phyloP scores from a whole-genome alignment of 2,888 invertebrate genomes.

The Calliopum simillimum region DNA sequence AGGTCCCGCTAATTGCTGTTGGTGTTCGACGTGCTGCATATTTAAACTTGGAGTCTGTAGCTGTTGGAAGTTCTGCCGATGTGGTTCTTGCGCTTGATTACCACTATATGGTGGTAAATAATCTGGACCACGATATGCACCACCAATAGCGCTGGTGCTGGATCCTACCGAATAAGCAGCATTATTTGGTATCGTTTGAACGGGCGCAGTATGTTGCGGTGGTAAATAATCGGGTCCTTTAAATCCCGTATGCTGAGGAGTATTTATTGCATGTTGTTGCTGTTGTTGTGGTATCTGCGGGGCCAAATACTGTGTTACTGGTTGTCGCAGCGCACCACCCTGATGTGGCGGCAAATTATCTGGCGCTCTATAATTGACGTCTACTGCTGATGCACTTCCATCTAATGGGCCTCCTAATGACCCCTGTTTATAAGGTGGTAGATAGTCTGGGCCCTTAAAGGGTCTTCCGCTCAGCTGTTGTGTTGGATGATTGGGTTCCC shows the following conservation, averaged over 20 bases:
- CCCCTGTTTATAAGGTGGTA: background rate
- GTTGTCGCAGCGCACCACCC: too few relatives aligned
- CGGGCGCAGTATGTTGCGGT: background rate
- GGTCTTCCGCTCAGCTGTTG: background rate
- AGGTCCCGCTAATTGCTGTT: background rate
- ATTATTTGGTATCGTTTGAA: too few relatives aligned
- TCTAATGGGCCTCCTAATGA: background rate
- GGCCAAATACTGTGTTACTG: background rate
- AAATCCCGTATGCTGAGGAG: background rate
- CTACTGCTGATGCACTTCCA: background rate
- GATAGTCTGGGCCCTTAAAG: background rate
- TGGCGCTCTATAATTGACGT: background rate
- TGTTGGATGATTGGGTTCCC: background rate
- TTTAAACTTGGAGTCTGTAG: background rate
- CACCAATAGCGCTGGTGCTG: background rate
- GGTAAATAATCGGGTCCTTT: constrained; percentile 26
- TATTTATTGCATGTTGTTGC: constrained; percentile 2
- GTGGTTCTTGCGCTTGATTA: constrained; percentile 30
- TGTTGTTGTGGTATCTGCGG: constrained; percentile 21
- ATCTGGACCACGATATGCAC: constrained; percentile 36
- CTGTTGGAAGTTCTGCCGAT: constrained; percentile 8
- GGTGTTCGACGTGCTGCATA: background rate
- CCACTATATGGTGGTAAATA: constrained; percentile 49
- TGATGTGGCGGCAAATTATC: constrained; percentile 1
- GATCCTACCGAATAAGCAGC: too few relatives aligned